A percentile compares a stretch with the other conserved stretches of the same genome.
Conservation (phyloP, 2,888 invertebrate genomes). For the Eristalinus aeneus region DNA sequence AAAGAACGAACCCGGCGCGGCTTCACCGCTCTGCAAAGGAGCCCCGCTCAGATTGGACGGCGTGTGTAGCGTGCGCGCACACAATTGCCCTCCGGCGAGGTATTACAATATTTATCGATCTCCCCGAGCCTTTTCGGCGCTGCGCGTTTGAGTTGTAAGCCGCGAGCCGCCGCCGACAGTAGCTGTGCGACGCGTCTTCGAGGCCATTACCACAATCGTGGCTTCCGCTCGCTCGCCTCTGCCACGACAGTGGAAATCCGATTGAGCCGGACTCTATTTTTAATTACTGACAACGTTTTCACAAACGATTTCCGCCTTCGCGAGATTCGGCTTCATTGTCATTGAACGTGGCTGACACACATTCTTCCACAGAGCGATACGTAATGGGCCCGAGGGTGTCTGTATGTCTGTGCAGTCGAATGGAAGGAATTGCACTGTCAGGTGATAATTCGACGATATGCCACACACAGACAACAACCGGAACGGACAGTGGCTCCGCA, state of each 20-base stretch:
- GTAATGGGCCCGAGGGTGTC: neutral
- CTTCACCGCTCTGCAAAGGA: constrained; percentile 25
- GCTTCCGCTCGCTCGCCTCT: constrained; percentile 36
- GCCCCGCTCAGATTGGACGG: neutral
- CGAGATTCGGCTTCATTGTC: constrained; percentile 36
- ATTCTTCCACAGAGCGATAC: neutral
- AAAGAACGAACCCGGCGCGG: constrained; percentile 58
- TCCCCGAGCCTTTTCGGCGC: constrained; percentile 32
- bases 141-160: constrained; percentile 47
- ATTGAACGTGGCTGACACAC: neutral
- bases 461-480: neutral
- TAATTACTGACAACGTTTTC: constrained; percentile 56
- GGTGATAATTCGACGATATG: constrained; percentile 49
- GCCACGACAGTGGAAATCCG: constrained; percentile 15
- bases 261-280: constrained; percentile 40
- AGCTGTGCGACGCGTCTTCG: neutral
- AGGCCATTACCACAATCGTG: constrained; percentile 34
- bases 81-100: constrained; percentile 43
- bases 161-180: neutral
- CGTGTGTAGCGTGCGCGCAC: constrained; percentile 33
- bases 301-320: constrained; percentile 47
- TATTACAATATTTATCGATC: constrained; percentile 61
- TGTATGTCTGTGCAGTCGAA: constrained; percentile 25
- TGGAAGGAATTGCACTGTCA: constrained; percentile 50
- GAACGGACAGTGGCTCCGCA: constrained; percentile 31